Evolutionary conservation across 2,888 invertebrate genomes (phyloP), one percentile per base, ranked within the genome.

Genomic region (Cryptophagus acutangulus): DNA sequence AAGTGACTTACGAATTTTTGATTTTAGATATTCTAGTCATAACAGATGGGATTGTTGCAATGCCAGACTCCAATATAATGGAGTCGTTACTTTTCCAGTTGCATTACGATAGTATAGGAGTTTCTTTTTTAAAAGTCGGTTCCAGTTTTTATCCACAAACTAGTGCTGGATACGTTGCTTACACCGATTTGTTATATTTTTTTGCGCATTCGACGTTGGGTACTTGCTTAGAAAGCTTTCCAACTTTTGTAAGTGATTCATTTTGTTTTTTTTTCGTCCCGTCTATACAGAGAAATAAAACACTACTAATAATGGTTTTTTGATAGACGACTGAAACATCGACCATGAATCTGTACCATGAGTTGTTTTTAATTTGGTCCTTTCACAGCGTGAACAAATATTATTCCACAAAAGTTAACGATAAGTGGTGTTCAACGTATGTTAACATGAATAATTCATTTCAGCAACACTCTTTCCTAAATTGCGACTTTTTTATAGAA

Each of bases 131-230:
- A 44, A 83, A 84, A 64, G 75, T 86, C 13, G 81, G 82, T 29
- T 76, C 77, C 49, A 67, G 74, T 26, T 80, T 79, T 62, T 78
- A 82, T 63, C 81, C 83, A 2, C 75, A 79, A 54, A 75, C 77
- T 41, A 77, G 78, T 47, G 77, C 81, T 47, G 85, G 84, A 12
- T 75, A 81, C 55, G 77, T 86, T 12, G 78, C 85, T 13, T 84
- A 85, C 63, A 74, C 77, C 33, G 86, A 87, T 62, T 71, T 88
- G 38, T 74, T 88, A 69, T 74, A 80, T 59, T 87, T 87, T 65
- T 74, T 88, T 51, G 77, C 87, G 25, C 75, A 76, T 42, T 84
- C 87, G 13, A 87, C 87, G 3, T 76, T 82, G 59, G 88, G 88
- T 40, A 76, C 78, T 41, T 83, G 79, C 63, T 72, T 84, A 61